These are phyloP conservation scores for Sylvilagus bachmani DNA, from an alignment of 2,113 vertebrate species.

Conservation along the genomic window DNA sequence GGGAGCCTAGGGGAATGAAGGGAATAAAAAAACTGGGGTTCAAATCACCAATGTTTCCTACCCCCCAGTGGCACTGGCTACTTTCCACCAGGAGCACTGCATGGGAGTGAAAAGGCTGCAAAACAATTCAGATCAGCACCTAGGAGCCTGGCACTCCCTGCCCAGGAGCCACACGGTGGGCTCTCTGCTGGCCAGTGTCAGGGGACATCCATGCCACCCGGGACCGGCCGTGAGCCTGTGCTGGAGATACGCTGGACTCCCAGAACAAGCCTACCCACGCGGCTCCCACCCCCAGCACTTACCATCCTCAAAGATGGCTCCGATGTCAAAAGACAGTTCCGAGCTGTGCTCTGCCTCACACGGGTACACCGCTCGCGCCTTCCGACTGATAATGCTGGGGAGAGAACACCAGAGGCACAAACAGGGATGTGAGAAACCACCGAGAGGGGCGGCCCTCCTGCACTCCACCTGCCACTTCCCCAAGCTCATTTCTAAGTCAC, in stretches of 20 bases:
- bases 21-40: background rate
- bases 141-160: rapidly evolving
- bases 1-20: background rate
- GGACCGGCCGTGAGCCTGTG: background rate
- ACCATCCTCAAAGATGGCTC: slow-evolving; percentile 98
- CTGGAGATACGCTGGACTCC: background rate
- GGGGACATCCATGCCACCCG: rapidly evolving
- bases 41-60: background rate
- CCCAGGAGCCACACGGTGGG: background rate
- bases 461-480: rapidly evolving
- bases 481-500: background rate
- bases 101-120: background rate
- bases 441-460: background rate
- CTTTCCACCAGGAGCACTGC: background rate
- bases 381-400: slow-evolving; percentile 91
- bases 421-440: background rate
- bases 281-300: slow-evolving; percentile 85
- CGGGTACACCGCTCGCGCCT: slow-evolving; percentile 96
- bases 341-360: slow-evolving; percentile 98
- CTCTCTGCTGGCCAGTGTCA: background rate
- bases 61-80: background rate
- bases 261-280: background rate
- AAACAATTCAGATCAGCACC: background rate
- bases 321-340: slow-evolving; percentile 97
- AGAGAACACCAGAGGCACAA: slow-evolving; percentile 57